Evolutionary conservation across 2,113 vertebrate genomes (phyloP).

Genomic region (Petroica traversi): DNA sequence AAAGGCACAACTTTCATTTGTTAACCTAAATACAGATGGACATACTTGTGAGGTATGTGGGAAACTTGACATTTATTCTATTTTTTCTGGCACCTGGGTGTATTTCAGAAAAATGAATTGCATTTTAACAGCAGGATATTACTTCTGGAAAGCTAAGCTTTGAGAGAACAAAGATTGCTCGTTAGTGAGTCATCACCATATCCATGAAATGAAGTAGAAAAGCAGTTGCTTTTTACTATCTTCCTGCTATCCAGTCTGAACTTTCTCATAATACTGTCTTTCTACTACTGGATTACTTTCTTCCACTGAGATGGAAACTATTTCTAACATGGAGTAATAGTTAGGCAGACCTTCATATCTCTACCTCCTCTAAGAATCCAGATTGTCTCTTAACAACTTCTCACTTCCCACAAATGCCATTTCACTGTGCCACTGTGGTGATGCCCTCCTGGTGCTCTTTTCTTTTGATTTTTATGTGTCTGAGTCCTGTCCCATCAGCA

Average conservation of each 20-base stretch:
- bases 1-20: conserved; percentile 77
- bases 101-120: not conserved
- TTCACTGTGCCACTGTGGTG: not conserved
- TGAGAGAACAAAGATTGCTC: not conserved
- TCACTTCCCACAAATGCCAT: not conserved
- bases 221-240: not conserved
- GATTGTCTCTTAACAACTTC: not conserved
- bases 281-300: not conserved
- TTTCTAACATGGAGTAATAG: not conserved
- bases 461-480: not conserved
- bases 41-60: conserved; percentile 79
- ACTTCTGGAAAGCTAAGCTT: not conserved
- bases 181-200: not conserved
- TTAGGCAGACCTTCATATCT: not conserved
- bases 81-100: not conserved
- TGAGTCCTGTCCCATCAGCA: not conserved
- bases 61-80: not conserved
- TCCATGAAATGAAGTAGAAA: not conserved
- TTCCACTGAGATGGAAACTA: not conserved
- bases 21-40: conserved; percentile 80
- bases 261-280: not conserved
- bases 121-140: not conserved
- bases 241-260: not conserved
- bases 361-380: not conserved
- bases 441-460: not conserved